phyloP scores from a whole-genome alignment of 2,113 vertebrate species.

The Toxotes jaculatrix region DNA sequence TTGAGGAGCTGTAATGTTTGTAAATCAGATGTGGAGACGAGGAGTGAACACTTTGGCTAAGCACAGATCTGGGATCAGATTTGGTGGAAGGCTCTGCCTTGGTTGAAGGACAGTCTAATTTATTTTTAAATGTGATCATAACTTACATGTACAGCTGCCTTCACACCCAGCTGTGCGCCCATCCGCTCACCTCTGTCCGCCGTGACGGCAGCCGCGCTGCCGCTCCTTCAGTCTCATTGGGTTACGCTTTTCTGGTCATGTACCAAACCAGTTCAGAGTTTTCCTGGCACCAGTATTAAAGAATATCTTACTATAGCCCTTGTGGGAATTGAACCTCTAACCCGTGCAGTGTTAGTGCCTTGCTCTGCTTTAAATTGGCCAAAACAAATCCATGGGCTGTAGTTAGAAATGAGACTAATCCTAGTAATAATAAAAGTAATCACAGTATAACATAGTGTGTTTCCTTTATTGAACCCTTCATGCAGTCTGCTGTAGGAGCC shows the following conservation, averaged over 20 bases:
- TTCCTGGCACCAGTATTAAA: neutral
- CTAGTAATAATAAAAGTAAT: neutral
- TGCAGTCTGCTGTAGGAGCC: neutral
- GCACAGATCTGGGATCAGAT: too few relatives aligned
- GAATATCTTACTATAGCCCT: too few relatives aligned
- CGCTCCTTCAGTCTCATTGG: too few relatives aligned
- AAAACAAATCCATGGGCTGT: neutral
- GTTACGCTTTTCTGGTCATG: too few relatives aligned
- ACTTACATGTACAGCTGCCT: too few relatives aligned
- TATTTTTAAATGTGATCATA: too few relatives aligned
- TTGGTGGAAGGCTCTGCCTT: too few relatives aligned
- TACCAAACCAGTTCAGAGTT: too few relatives aligned
- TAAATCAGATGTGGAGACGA: constrained; percentile 11
- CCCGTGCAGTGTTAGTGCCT: neutral
- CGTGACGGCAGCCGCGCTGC: too few relatives aligned
- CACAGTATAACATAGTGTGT: neutral
- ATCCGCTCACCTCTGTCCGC: too few relatives aligned
- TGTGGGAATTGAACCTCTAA: neutral
- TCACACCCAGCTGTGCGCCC: too few relatives aligned
- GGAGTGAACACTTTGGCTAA: neutral
- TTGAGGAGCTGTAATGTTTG: neutral
- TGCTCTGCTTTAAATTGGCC: neutral
- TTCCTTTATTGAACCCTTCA: neutral
- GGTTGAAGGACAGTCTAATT: too few relatives aligned
- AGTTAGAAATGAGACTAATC: neutral